Conservation (phyloP, 2,797 vertebrate genomes). For the Spheniscus humboldti region DNA sequence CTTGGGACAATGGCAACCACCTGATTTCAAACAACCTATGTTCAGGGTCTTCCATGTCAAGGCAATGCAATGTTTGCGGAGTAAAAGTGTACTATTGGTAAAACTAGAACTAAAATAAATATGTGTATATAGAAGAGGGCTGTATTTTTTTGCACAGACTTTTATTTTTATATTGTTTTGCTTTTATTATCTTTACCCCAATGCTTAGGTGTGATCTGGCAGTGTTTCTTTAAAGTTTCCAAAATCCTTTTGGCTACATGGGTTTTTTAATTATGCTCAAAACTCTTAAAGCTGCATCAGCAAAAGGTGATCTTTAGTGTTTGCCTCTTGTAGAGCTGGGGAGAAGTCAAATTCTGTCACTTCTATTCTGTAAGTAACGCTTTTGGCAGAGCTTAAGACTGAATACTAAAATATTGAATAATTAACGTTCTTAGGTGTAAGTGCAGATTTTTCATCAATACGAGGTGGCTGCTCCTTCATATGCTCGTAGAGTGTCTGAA, state of each 20-base stretch:
- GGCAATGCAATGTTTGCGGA: not conserved
- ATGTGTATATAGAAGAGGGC: not conserved
- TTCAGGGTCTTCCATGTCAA: not conserved
- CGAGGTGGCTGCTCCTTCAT: not conserved
- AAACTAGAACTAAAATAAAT: not conserved
- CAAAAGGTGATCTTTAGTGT: not conserved
- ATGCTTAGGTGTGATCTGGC: not conserved
- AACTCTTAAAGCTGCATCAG: not conserved
- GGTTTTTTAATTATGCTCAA: not conserved
- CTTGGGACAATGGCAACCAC: not conserved
- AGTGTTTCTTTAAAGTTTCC: not conserved
- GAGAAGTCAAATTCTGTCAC: not conserved
- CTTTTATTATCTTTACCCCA: not conserved
- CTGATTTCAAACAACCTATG: not conserved
- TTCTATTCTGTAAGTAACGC: not conserved
- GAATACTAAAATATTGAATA: constrained; percentile 4
- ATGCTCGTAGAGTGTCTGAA: not conserved
- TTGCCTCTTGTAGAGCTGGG: not conserved
- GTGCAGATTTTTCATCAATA: not conserved
- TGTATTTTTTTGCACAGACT: fast-evolving
- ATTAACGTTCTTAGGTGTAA: not conserved
- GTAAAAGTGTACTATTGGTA: not conserved
- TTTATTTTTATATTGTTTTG: not conserved
- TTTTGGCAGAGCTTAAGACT: constrained; percentile 24
- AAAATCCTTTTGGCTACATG: not conserved